Evolutionary conservation across 2,888 invertebrate species (phyloP), one percentile per base, ranked within the genome.

Genomic region (Mimas tiliae): DNA sequence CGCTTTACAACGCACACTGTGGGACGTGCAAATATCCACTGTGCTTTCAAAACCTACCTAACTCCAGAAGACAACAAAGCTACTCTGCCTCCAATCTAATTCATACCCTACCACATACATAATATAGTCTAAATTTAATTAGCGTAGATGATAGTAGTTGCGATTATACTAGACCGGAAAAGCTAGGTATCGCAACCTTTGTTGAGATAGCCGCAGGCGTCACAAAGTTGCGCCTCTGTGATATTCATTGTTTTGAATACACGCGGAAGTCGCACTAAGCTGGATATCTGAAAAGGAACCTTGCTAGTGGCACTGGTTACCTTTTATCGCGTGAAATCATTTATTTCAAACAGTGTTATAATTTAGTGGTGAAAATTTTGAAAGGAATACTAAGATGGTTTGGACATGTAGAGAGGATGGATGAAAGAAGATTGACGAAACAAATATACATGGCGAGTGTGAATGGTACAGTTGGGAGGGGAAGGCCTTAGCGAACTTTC

Each of bases 231-330:
- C 62, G 62, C 21, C 19, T 47, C 19, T 51, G 53, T 64, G 63
- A 63, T 64, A 65, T 62, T 53, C 64, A 66, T 68, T 68, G 68
- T 66, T 66, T 50, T 52, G 66, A 62, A 51, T 66, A 53, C 51
- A 34, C 38, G 48, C 19, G 19, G 63, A 48, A 58, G 48, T 48
- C 34, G 65, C 58, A 19, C 51, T 53, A 34, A 50, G 48, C 52
- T 48, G 38, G 47, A 48, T 34, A 19, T 21, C 21, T 45, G 48
- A 34, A 34, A 16, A 9, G n/a, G 53, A n/a, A 4, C 11, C 21
- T 9, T 42, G 34, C 14, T 4, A 14, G 53, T 27, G 53, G 53
- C 33, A 33, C 14, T 55, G 9, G 19, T n/a, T 12, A 16, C 19
- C 19, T 50, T 50, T 50, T 50, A 19, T 50, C 16, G 9, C 11